A percentile compares a stretch with the other conserved stretches of the same genome.
Evolutionary conservation across 2,113 vertebrate genomes (phyloP).

Genomic region (Corythoichthys haematopterus): DNA sequence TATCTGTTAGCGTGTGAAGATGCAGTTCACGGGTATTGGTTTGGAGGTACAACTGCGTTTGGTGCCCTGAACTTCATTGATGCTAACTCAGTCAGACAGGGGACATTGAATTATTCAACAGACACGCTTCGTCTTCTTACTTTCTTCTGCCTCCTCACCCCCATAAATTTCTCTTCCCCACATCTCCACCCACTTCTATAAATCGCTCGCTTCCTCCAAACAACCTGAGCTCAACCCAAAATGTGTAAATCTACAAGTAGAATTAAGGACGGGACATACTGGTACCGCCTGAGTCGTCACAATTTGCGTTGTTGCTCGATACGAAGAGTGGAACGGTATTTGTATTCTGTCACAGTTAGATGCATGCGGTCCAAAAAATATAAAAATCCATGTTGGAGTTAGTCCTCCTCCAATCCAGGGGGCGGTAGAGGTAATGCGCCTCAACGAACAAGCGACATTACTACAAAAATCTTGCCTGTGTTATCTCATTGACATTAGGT

Average conservation of each 20-base stretch:
- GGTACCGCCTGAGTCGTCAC: too few relatives aligned
- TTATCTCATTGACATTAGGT: too few relatives aligned
- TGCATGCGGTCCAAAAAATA: too few relatives aligned
- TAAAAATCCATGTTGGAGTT: too few relatives aligned
- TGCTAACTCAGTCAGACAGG: constrained; percentile 69
- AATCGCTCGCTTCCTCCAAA: constrained; percentile 37
- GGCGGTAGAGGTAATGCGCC: too few relatives aligned
- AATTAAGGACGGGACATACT: too few relatives aligned
- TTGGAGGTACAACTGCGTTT: constrained; percentile 32
- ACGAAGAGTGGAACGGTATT: too few relatives aligned
- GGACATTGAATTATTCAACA: constrained; percentile 73
- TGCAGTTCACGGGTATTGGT: constrained; percentile 22
- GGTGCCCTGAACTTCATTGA: constrained; percentile 59
- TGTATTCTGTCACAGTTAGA: too few relatives aligned
- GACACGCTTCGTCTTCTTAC: constrained; percentile 39
- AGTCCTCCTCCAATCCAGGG: too few relatives aligned
- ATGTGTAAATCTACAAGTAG: neutral
- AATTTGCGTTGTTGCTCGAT: too few relatives aligned
- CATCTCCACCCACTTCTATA: constrained; percentile 38
- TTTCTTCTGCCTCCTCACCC: constrained; percentile 35
- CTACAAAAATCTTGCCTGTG: too few relatives aligned
- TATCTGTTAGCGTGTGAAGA: neutral
- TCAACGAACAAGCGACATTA: too few relatives aligned
- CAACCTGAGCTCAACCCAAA: neutral
- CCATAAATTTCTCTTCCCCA: constrained; percentile 50